Base-by-base conservation (phyloP, 2,113 vertebrate genomes). In the Burhinus oedicnemus region DNA sequence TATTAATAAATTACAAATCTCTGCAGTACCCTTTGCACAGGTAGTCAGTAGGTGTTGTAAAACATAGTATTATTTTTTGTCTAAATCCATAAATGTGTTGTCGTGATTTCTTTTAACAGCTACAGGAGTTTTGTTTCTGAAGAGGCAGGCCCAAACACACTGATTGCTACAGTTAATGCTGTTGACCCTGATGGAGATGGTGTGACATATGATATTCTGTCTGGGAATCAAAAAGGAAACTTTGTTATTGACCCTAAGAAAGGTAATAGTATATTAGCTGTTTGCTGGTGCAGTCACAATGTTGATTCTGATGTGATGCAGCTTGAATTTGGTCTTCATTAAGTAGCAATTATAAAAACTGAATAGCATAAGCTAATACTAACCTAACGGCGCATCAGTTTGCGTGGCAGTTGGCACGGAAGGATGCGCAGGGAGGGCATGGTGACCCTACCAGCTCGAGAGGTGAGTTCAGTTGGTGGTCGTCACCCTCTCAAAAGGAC, bases 91-190 rank as follows among this genome's bases (percentile, higher is more conserved):
- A 69, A 82, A 25, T 36, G 19, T 60, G 8, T 47, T 45, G 8
- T 81, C n/a, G 4, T 90, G 26, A 55, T 81, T 85, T 55, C 79
- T 83, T 92, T 85, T 44, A 80, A 94, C 96, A 99, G 99, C 89
- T 99, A 99, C 96, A 98, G 98, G 83, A 99, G 99, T 5, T 99
- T 99, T 78, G 98, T 99, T 87, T 99, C 99, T 3, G 99, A 99
- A 96, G 99, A 99, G 32, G 99, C 99, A 3, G 98, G 99, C 8
- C 99, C 99, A 54, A 99, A 99, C 97, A 99, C 99, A 0, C 84
- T 99, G 54, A 98, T 99, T 51, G 99, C 98, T 55, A 98, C 99
- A 5, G 98, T 99, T 66, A 97, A 98, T 91, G 99, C 99, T 20
- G 98, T 99, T 82, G 99, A 99, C 87, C 98, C 99, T 5, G 99